Base-by-base conservation (phyloP, 2,888 invertebrate genomes). In the Nomada fabriciana region DNA sequence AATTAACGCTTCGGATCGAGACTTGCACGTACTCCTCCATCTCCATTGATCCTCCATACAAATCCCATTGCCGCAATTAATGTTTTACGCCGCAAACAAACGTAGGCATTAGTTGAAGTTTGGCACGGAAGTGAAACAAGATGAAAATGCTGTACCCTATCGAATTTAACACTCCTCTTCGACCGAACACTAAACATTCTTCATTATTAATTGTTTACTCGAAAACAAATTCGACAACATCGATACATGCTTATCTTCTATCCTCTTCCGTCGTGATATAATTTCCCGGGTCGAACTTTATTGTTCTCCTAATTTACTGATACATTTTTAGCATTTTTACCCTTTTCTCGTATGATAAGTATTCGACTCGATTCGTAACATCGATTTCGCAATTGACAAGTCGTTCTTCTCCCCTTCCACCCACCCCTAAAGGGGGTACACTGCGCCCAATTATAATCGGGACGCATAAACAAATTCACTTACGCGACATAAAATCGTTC, bases 101-200 rank as follows among this genome's bases (percentile, higher is more conserved):
- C 29, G 50, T 9, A 65, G 42, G 53, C 50, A 57, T 68, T 47
- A 50, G 10, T 53, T 11, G 53, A 25, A 36, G 10, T 76, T 82
- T 75, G 76, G 75, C 82, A 72, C 82, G 71, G 67, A 72, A 76
- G 29, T 80, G 63, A 71, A 68, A 67, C 59, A 63, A 42, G 50
- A 71, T 36, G 68, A 52, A 60, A 55, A 70, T 53, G n/a, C 4
- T 71, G 15, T 53, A 52, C 60, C 47, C 7, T 36, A 23, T 73
- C 25, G 47, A 64, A 69, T 69, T 43, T 9, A 36, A 36, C 18
- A 59, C 36, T n/a, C 5, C 4, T 52, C 29, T 57, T 42, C 59
- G 52, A 57, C 23, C 11, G 69, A 55, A 64, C 43, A 25, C 60
- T 20, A 55, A 80, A 53, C n/a, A 70, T n/a, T 57, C 61, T 10